Percentiles rank a stretch among this genome's conserved stretches.
phyloP scores from a whole-genome alignment of 2,113 vertebrate species.

The Urocolius indicus region DNA sequence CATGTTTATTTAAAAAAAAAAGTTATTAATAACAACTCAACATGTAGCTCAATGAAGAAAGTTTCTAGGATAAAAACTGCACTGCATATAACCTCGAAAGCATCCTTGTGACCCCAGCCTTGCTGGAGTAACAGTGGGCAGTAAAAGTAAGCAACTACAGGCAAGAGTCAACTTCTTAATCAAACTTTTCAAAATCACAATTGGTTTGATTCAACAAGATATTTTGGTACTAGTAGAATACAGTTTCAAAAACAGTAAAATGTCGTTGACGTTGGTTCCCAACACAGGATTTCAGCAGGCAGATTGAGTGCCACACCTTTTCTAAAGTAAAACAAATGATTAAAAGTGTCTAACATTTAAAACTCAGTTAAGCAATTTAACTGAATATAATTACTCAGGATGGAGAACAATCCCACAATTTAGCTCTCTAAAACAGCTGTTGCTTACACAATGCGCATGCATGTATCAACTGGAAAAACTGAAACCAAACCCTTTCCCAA shows the following conservation, averaged over 20 bases:
- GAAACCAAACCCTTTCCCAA: not conserved
- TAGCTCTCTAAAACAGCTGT: slow-evolving; percentile 14
- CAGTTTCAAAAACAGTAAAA: not conserved
- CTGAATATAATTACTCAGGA: slow-evolving; percentile 33
- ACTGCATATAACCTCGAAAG: not conserved
- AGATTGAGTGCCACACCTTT: not conserved
- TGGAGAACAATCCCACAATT: slow-evolving; percentile 23
- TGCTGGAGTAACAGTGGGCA: not conserved
- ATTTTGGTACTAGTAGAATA: not conserved
- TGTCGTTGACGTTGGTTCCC: not conserved
- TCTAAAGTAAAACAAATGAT: slow-evolving; percentile 40
- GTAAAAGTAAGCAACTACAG: not conserved
- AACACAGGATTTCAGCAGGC: not conserved
- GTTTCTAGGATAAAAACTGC: not conserved
- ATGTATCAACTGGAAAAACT: not conserved
- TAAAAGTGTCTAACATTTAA: not conserved
- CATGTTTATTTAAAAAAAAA: not conserved
- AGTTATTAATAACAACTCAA: not conserved
- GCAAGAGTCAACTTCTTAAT: not conserved
- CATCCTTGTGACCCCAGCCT: not conserved
- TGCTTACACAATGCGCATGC: not conserved
- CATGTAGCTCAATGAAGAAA: not conserved
- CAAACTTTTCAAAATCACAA: not conserved
- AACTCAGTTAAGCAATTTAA: slow-evolving; percentile 23
- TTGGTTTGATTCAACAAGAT: not conserved